Conservation (phyloP, 2,888 invertebrate species). For the Griposia aprilina region DNA sequence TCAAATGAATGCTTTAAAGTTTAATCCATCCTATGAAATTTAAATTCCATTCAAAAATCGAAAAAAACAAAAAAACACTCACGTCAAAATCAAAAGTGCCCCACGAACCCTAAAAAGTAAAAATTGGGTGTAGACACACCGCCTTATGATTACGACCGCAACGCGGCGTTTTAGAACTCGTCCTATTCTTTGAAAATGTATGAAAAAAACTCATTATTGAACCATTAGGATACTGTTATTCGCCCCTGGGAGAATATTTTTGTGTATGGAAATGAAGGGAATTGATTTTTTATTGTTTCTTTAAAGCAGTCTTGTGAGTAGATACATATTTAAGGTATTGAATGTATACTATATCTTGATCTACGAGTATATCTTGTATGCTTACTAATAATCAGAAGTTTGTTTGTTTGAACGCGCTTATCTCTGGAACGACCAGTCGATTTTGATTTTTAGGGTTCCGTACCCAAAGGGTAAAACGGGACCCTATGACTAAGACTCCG, state of each 20-base stretch:
- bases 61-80: slow-evolving; percentile 1
- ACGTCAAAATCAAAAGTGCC: slow-evolving; percentile 38
- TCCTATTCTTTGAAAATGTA: slow-evolving; percentile 64
- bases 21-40: background rate
- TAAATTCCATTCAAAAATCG: background rate
- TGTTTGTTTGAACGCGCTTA: background rate
- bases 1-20: background rate
- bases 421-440: no score
- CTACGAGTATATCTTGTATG: no score
- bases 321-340: background rate
- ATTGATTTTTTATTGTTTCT: slow-evolving; percentile 26
- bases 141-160: slow-evolving; percentile 60
- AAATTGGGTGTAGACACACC: slow-evolving; percentile 51
- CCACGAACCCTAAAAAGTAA: slow-evolving; percentile 45
- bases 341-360: background rate
- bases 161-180: slow-evolving; percentile 45
- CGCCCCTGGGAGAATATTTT: slow-evolving; percentile 23
- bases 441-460: background rate
- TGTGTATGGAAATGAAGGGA: slow-evolving; percentile 28
- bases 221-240: slow-evolving; percentile 66
- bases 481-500: no score
- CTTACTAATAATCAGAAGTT: background rate
- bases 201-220: slow-evolving; percentile 72
- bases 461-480: no score
- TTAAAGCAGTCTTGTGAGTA: background rate